Percentiles rank a stretch among this genome's conserved stretches.
Evolutionary conservation across 1,140 invertebrate genomes (phyloP).

Genomic region (Drosophila nasuta): DNA sequence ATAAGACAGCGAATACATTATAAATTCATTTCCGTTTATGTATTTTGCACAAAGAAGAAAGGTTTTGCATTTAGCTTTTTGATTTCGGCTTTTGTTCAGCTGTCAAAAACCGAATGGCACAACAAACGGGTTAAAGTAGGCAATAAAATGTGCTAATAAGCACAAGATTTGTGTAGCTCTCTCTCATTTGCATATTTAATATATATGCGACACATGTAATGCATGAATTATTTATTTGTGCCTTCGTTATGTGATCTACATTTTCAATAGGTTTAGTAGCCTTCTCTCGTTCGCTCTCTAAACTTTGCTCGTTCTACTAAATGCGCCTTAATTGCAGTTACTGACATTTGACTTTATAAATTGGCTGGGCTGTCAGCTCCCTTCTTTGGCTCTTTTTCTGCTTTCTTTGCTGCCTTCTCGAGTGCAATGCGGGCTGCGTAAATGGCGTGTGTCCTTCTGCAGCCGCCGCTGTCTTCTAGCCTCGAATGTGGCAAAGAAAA

Average conservation of each 20-base stretch:
- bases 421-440: conserved; percentile 60
- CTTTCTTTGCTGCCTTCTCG: conserved; percentile 5
- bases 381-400: conserved; percentile 8
- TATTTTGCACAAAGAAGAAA: conserved; percentile 49
- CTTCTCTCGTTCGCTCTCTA: too few species aligned
- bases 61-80: conserved; percentile 36
- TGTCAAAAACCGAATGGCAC: conserved; percentile 1
- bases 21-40: conserved; percentile 78
- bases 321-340: conserved; percentile 78
- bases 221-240: conserved; percentile 11
- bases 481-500: conserved; percentile 29
- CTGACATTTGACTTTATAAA: conserved; percentile 82
- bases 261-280: too few species aligned
- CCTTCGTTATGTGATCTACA: neutral
- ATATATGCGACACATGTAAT: neutral
- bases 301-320: conserved; percentile 43
- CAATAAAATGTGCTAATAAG: conserved; percentile 79
- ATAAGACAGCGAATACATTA: conserved; percentile 66
- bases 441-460: conserved; percentile 72
- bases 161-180: conserved; percentile 57
- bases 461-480: neutral
- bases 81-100: conserved; percentile 26
- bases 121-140: conserved; percentile 57
- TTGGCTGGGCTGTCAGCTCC: conserved; percentile 57
- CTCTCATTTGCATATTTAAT: conserved; percentile 37